Evolutionary conservation across 2,888 invertebrate genomes (phyloP).

Genomic region (Apomyelois bistriatella): DNA sequence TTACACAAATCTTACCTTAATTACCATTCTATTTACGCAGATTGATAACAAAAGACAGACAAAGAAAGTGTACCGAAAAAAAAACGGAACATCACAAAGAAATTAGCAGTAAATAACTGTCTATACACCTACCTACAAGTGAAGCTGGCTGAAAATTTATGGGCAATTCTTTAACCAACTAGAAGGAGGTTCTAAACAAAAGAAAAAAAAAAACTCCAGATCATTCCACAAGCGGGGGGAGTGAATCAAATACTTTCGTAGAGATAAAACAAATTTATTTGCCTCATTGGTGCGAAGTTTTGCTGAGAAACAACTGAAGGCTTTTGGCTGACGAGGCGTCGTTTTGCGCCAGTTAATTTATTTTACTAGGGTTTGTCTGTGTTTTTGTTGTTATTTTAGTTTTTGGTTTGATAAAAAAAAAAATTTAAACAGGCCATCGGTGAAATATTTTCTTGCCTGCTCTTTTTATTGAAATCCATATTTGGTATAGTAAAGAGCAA

Average conservation of each 20-base stretch:
- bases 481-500: no score
- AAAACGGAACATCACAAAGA: slow-evolving; percentile 24
- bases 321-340: slow-evolving; percentile 1
- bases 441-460: no score
- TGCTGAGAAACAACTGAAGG: background rate
- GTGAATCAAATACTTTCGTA: slow-evolving; percentile 64
- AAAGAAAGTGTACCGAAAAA: slow-evolving; percentile 16
- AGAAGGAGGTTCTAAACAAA: slow-evolving; percentile 39
- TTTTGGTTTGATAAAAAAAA: background rate
- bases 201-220: slow-evolving; percentile 44
- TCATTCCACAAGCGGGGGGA: slow-evolving; percentile 51
- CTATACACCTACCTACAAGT: slow-evolving; percentile 46
- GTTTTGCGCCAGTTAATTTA: background rate
- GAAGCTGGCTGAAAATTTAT: slow-evolving; percentile 63
- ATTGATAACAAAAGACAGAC: slow-evolving; percentile 19
- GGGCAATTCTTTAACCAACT: slow-evolving; percentile 56
- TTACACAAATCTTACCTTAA: no score
- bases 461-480: no score
- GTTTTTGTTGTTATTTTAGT: background rate
- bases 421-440: no score
- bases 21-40: slow-evolving; percentile 3
- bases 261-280: slow-evolving; percentile 49
- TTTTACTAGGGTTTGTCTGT: background rate
- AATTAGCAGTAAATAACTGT: slow-evolving; percentile 61
- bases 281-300: slow-evolving; percentile 43